Evolutionary conservation across 1,140 invertebrate genomes (phyloP).

Genomic region (Drosophila sp.): DNA sequence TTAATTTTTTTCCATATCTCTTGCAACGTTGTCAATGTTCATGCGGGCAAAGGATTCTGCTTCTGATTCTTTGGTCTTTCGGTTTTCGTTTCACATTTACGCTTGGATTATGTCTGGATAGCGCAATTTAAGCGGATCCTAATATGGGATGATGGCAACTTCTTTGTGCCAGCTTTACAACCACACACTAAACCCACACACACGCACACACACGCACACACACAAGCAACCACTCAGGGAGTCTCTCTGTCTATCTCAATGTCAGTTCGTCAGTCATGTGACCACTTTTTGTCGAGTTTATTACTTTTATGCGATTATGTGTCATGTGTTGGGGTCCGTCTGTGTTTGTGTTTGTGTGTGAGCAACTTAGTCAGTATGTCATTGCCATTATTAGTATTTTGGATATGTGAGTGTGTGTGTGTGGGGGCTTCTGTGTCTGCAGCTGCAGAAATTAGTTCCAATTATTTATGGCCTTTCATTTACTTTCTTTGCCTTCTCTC

Average conservation of each 20-base stretch:
- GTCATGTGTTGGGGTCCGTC: slow-evolving; percentile 52
- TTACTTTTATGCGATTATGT: slow-evolving; percentile 82
- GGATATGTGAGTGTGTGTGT: slow-evolving; percentile 13
- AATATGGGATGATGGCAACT: slow-evolving; percentile 50
- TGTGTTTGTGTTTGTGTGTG: slow-evolving; percentile 5
- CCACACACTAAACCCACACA: slow-evolving; percentile 5
- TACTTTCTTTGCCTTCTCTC: slow-evolving; percentile 7
- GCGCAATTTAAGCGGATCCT: slow-evolving; percentile 58
- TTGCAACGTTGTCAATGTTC: slow-evolving; percentile 32
- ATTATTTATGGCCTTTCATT: slow-evolving; percentile 70
- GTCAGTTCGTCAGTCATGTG: slow-evolving; percentile 60
- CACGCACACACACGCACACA: background rate
- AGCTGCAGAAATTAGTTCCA: slow-evolving; percentile 70
- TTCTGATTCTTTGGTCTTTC: slow-evolving; percentile 26
- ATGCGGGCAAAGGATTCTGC: slow-evolving; percentile 28
- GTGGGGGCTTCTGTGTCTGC: slow-evolving; percentile 30
- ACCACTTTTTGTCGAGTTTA: slow-evolving; percentile 75
- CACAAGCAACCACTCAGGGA: slow-evolving; percentile 23
- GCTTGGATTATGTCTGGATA: slow-evolving; percentile 56
- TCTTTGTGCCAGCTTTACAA: slow-evolving; percentile 37
- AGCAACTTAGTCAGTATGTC: slow-evolving; percentile 44
- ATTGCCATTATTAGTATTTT: slow-evolving; percentile 77
- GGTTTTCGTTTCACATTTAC: slow-evolving; percentile 58
- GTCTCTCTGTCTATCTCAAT: slow-evolving; percentile 27
- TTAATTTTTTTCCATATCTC: slow-evolving; percentile 22